Evolutionary conservation across 1,140 invertebrate species (phyloP).

Genomic region (Nasonia vitripennis): DNA sequence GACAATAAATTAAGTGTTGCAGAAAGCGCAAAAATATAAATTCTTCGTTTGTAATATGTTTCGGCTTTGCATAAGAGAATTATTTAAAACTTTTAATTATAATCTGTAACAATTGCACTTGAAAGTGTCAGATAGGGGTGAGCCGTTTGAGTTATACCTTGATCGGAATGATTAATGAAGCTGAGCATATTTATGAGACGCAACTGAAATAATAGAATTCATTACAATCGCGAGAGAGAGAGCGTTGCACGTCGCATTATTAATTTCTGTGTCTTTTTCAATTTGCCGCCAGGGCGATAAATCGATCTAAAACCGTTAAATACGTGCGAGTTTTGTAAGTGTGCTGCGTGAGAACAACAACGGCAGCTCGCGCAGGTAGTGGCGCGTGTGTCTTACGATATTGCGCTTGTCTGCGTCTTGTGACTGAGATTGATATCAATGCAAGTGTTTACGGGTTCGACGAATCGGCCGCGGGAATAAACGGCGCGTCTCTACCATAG

Average conservation of each 20-base stretch:
- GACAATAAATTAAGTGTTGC: too few relatives aligned
- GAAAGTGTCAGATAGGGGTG: too few relatives aligned
- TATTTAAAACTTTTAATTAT: too few relatives aligned
- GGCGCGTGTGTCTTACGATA: neutral
- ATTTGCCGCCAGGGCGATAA: constrained; percentile 39
- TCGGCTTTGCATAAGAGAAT: too few relatives aligned
- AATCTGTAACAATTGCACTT: too few relatives aligned
- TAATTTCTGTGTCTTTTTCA: constrained; percentile 37
- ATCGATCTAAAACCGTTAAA: constrained; percentile 33
- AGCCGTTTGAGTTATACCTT: constrained; percentile 30
- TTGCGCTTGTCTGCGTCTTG: neutral
- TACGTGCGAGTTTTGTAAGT: neutral
- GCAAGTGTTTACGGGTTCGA: constrained; percentile 25
- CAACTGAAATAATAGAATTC: constrained; percentile 48
- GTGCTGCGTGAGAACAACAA: neutral
- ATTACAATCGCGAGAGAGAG: constrained; percentile 11
- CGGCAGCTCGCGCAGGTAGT: neutral
- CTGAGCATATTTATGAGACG: constrained; percentile 37
- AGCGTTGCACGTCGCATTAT: constrained; percentile 16
- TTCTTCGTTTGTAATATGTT: too few relatives aligned
- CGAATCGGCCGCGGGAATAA: neutral
- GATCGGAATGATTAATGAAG: constrained; percentile 28
- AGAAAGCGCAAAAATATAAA: too few relatives aligned
- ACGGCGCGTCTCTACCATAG: neutral
- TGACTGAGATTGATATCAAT: constrained; percentile 19